A percentile compares a stretch with the other conserved stretches of the same genome.
Evolutionary conservation across 2,113 vertebrate species (phyloP).

Genomic region (Oostethus manadensis): DNA sequence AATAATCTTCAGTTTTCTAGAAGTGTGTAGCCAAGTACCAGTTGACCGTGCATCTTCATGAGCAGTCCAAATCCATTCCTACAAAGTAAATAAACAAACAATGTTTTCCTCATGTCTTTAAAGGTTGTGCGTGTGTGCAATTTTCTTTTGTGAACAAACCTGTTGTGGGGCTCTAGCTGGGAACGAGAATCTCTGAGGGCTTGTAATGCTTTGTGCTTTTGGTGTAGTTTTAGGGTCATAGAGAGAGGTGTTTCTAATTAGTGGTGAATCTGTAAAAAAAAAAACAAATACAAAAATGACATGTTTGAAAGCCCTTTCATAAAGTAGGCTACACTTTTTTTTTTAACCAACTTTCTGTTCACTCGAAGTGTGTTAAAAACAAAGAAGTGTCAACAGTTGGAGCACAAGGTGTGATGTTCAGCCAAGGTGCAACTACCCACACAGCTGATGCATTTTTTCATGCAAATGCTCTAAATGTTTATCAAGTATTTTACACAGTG

Average conservation of each 20-base stretch:
- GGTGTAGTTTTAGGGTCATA: background rate
- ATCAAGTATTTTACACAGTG: background rate
- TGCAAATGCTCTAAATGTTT: background rate
- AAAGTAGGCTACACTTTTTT: background rate
- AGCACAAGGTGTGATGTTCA: background rate
- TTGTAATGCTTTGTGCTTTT: background rate
- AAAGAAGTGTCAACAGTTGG: no score
- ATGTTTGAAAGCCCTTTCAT: background rate
- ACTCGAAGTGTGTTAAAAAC: background rate
- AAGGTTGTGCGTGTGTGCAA: background rate
- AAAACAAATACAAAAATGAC: background rate
- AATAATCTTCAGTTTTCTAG: background rate
- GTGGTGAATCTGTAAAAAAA: background rate
- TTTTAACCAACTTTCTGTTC: background rate
- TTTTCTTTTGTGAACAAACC: slow-evolving; percentile 30
- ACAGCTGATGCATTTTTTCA: background rate
- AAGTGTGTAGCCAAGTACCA: background rate
- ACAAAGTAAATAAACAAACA: background rate
- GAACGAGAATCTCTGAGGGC: background rate
- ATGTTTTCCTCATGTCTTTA: no score
- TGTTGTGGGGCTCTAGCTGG: slow-evolving; percentile 17
- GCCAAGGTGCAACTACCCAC: background rate
- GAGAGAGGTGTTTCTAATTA: background rate
- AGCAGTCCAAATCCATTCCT: background rate
- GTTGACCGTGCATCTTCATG: background rate